A percentile compares a stretch with the other conserved stretches of the same genome.
phyloP scores from a whole-genome alignment of 2,797 vertebrate species.

The Halcyon smyrnensis region DNA sequence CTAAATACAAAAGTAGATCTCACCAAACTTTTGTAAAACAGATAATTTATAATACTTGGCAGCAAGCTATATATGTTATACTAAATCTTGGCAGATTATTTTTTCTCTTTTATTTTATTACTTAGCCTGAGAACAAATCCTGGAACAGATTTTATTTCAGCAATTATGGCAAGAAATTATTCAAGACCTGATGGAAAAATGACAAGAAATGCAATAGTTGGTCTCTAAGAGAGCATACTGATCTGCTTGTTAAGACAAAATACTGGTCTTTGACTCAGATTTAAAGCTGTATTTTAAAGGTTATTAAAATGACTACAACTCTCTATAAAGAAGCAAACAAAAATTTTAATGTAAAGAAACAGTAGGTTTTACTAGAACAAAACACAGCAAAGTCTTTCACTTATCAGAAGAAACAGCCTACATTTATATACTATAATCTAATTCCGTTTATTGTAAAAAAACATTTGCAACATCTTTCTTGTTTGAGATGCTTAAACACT shows the following conservation, averaged over 20 bases:
- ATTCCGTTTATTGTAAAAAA: background rate
- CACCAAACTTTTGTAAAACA: background rate
- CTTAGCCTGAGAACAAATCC: background rate
- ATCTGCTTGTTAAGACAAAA: background rate
- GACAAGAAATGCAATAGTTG: background rate
- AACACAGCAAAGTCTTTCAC: background rate
- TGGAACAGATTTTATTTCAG: background rate
- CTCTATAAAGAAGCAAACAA: background rate
- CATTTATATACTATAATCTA: background rate
- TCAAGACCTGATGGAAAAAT: background rate
- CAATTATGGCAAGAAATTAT: background rate
- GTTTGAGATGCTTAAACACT: background rate
- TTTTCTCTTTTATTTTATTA: background rate
- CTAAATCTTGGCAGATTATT: background rate
- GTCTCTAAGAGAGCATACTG: background rate
- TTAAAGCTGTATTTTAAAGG: background rate
- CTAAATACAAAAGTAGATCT: background rate
- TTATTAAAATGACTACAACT: background rate
- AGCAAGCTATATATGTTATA: background rate
- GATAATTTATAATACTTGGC: background rate
- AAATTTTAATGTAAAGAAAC: background rate
- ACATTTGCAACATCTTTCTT: background rate
- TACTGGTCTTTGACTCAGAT: background rate
- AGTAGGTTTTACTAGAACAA: background rate
- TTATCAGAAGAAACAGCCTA: background rate